Conservation (phyloP, 2,797 vertebrate genomes). For the Smutsia temminckii region DNA sequence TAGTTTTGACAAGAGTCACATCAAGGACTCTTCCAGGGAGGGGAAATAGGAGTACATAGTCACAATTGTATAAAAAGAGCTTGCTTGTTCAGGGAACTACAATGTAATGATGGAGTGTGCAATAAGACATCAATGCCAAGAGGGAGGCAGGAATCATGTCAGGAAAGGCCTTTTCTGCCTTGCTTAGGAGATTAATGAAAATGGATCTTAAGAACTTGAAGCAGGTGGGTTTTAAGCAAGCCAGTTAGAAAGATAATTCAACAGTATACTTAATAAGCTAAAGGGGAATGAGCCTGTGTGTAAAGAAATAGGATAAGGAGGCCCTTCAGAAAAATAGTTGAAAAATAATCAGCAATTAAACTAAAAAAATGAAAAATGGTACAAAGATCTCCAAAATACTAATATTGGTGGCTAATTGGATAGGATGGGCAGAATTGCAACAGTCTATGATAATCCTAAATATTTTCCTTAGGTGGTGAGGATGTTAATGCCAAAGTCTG, state of each 20-base stretch:
- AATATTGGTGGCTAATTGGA: neutral
- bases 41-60: neutral
- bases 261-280: neutral
- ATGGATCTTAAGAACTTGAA: neutral
- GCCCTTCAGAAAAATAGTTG: neutral
- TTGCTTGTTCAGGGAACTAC: neutral
- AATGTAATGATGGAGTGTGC: neutral
- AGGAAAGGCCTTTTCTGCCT: neutral
- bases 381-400: neutral
- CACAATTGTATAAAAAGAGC: neutral
- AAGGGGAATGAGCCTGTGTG: neutral
- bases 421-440: neutral
- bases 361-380: neutral
- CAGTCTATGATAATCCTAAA: neutral
- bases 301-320: neutral
- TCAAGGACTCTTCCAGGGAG: neutral
- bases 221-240: neutral
- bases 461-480: neutral
- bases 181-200: neutral
- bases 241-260: neutral
- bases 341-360: neutral
- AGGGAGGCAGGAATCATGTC: neutral
- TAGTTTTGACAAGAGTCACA: neutral
- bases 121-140: neutral
- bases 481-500: neutral